Evolutionary conservation across 2,797 vertebrate species (phyloP).

Genomic region (Arremon aurantiirostris): DNA sequence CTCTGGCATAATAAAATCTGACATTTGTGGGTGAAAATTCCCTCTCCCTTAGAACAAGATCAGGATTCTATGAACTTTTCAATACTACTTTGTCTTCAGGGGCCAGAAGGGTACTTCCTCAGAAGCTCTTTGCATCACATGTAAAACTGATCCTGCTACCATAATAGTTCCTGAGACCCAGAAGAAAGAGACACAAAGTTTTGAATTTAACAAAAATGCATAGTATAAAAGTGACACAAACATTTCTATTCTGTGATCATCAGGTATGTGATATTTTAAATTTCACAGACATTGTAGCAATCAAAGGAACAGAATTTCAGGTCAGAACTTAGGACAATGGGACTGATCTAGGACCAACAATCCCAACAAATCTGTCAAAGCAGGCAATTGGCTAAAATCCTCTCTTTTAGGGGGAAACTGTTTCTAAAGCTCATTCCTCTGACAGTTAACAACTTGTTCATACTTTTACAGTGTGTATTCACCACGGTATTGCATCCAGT

Average conservation of each 20-base stretch:
- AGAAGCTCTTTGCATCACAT: background rate
- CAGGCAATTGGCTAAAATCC: background rate
- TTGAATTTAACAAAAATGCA: background rate
- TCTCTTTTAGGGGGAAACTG: background rate
- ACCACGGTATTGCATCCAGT: background rate
- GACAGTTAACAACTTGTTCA: background rate
- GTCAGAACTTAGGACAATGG: background rate
- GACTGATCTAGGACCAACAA: background rate
- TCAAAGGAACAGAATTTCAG: background rate
- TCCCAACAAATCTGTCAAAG: background rate
- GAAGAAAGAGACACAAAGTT: background rate
- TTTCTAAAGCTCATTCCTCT: background rate
- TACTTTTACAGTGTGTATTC: background rate
- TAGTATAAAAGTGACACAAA: background rate
- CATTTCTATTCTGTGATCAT: background rate
- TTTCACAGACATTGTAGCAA: background rate
- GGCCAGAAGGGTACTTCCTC: background rate
- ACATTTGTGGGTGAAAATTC: background rate
- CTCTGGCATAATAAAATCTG: background rate
- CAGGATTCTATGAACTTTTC: constrained; percentile 16
- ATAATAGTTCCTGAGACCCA: background rate
- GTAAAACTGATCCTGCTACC: background rate
- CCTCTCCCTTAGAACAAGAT: background rate
- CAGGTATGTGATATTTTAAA: background rate
- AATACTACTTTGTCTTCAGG: background rate